Base-by-base conservation (phyloP, 2,888 invertebrate species). In the Epinotia demarniana region DNA sequence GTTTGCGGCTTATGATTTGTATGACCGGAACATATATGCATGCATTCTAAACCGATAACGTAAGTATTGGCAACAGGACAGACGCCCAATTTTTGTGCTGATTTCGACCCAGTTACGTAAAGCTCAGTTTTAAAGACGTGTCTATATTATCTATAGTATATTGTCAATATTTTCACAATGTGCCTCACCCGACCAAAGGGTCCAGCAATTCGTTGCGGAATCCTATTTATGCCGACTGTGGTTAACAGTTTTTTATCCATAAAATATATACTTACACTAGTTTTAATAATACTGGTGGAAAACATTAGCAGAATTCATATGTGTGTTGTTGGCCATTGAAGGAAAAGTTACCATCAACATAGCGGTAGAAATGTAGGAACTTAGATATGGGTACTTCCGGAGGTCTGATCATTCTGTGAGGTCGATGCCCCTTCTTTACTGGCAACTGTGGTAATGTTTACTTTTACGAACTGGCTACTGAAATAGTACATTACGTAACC, bases 341-440 rank as follows among this genome's bases (percentile, higher is more conserved):
- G 39, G 61, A 62, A 62, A 73, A 55, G 69, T 58, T 58, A 49
- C 49, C 58, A 39, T 39, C 66, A 39, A 49, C 66, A 66, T 74
- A 74, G 74, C 57, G 74, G 57, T 74, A 74, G 74, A 39, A 11
- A 62, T 5, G 67, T 74, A 74, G 69, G 19, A 43, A 68, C 43
- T 18, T 73, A 73, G 68, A 69, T 13, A 33, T 49, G 23, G 73
- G 46, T 69, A 63, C 46, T 74, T 64, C 63, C 16, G 49, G 53
- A 33, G 39, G 73, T 61, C 67, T 57, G 23, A 12, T 53, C 33
- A 8, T 23, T 33, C 66, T 60, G 75, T 75, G 70, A 71, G 70
- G 60, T 63, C 70, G 75, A 23, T 66, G 75, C 70, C 60, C 70
- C 70, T 64, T 75, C 62, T 64, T n/a, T 70, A 64, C 58, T n/a